Conservation (phyloP, 2,888 invertebrate genomes). For the Ischnus inquisitorius region DNA sequence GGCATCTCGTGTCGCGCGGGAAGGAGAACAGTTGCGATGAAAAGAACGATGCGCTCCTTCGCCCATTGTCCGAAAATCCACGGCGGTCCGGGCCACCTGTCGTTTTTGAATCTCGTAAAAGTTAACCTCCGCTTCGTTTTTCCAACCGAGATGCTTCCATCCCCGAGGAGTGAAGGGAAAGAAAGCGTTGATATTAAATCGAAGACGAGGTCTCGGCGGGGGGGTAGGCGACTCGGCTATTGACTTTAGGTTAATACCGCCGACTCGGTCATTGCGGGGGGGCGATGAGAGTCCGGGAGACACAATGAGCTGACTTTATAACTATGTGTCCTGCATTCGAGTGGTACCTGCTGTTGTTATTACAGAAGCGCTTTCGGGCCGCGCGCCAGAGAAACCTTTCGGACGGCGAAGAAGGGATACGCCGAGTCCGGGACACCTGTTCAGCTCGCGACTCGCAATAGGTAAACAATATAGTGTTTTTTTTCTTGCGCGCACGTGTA, state of each 20-base stretch:
- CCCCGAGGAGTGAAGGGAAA: neutral
- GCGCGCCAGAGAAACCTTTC: neutral
- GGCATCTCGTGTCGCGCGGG: neutral
- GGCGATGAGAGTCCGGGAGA: neutral
- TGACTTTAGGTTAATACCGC: conserved; percentile 10
- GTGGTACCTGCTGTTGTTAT: conserved; percentile 42
- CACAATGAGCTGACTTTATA: conserved; percentile 32
- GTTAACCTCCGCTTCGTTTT: no score
- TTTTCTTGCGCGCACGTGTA: neutral
- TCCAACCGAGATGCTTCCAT: no score
- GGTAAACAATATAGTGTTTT: neutral
- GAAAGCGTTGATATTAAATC: neutral
- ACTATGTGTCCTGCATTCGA: neutral
- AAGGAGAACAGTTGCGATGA: neutral
- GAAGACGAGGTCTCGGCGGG: neutral
- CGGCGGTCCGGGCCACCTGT: no score
- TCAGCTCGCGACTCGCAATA: conserved; percentile 8
- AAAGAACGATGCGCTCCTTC: neutral
- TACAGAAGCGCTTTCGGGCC: conserved; percentile 15
- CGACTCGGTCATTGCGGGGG: conserved; percentile 17
- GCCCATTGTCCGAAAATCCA: no score
- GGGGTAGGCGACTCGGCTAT: neutral
- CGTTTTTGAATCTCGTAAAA: no score
- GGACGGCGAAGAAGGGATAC: neutral
- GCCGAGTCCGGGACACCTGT: conserved; percentile 16